Evolutionary conservation across 2,888 invertebrate species (phyloP), one percentile per base, ranked within the genome.

Genomic region (Drosophila siamana): DNA sequence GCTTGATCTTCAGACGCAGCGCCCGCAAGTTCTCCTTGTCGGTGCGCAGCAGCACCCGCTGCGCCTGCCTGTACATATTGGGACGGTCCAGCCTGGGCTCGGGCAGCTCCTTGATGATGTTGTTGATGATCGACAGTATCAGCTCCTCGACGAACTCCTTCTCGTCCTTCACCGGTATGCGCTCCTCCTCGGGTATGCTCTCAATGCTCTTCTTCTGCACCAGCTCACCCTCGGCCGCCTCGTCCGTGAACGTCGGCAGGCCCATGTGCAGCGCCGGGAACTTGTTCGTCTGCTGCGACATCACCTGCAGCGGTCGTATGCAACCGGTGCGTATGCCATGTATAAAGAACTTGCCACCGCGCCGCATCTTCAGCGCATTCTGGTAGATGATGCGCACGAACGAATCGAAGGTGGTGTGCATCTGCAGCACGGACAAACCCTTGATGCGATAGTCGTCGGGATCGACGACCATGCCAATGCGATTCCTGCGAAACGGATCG

Each of bases 401-500:
- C 0, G 94, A 93, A n/a, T 94, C 93, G 0, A 95, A 83, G 61
- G 93, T 94, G 0, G 94, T 88, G 65, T 95, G 93, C 94, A 95
- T 94, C 56, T 94, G 93, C n/a, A 95, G 93, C 77, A 95, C 94
- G 1, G 94, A 94, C 46, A 93, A 92, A 0, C 93, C 93, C 55
- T 80, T 80, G 13, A 80, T 80, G 6, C 87, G 93, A 51, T 84
- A 90, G 44, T 90, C 91, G 22, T 91, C 91, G 56, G 93, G 93
- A 64, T 93, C 89, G 0, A 94, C 92, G 24, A 93, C 92, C 63
- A 91, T 76, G 0, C 94, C 95, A 46, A 94, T 94, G 7, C 89
- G 92, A 9, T 94, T 94, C 1, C 95, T 93, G 4, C 94, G 93
- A 77, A 95, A 95, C 0, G 95, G 94, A 91, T 95, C 95, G 69